phyloP scores from a whole-genome alignment of 2,888 invertebrate species.

The Parnassius smintheus region DNA sequence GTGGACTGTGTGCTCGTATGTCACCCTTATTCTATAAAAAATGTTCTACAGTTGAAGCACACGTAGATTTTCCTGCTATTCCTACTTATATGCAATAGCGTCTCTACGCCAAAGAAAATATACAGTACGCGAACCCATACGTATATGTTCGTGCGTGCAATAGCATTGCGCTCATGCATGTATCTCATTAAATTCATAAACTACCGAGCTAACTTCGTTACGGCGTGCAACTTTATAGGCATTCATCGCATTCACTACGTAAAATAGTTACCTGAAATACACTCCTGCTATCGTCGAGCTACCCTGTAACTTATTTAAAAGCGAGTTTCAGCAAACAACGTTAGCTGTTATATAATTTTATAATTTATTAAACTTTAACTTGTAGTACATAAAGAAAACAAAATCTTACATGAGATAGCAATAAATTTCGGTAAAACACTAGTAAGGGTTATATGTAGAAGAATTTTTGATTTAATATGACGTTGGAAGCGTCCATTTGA shows the following conservation, averaged over 20 bases:
- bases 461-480: constrained; percentile 11
- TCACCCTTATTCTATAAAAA: no score
- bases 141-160: not conserved
- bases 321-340: constrained; percentile 15
- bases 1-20: no score
- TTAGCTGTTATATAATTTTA: not conserved
- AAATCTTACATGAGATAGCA: no score
- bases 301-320: constrained; percentile 19
- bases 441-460: not conserved
- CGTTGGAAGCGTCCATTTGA: no score
- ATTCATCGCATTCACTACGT: constrained; percentile 26
- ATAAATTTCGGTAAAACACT: no score
- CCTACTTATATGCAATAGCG: no score
- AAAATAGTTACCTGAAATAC: constrained; percentile 28
- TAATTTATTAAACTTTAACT: no score
- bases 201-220: constrained; percentile 26
- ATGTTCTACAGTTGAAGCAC: no score
- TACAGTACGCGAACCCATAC: not conserved
- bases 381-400: no score
- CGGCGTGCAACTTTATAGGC: constrained; percentile 22
- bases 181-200: constrained; percentile 38
- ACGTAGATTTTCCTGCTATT: not conserved
- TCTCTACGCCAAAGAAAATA: no score
- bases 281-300: constrained; percentile 20
- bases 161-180: constrained; percentile 29